These are phyloP conservation scores for Oncorhynchus keta DNA, from an alignment of 2,113 vertebrate species.

Conservation along the genomic window DNA sequence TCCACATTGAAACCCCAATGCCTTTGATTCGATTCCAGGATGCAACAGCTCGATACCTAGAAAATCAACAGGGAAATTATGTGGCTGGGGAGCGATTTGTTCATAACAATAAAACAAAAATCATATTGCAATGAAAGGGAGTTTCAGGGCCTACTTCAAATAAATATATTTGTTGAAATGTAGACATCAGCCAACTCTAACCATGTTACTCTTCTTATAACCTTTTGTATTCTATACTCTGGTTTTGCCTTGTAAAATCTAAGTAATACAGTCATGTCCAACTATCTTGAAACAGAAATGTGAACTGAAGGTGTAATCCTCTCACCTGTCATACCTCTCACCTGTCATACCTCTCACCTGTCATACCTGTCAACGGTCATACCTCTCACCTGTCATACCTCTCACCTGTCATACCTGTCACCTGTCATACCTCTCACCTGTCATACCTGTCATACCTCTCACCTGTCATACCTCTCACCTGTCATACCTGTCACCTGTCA, in stretches of 20 bases:
- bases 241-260: background rate
- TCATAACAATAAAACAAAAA: conserved; percentile 33
- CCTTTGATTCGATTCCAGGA: conserved; percentile 90
- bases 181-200: conserved; percentile 34
- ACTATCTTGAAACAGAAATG: background rate
- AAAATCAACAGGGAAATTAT: conserved; percentile 50
- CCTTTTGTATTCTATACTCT: background rate
- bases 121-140: conserved; percentile 39
- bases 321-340: conserved; percentile 80
- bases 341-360: no score
- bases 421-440: no score
- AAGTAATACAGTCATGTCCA: background rate
- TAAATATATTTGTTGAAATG: conserved; percentile 45
- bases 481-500: no score
- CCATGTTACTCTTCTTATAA: background rate
- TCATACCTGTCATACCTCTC: no score
- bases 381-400: no score
- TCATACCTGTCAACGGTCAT: no score
- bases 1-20: conserved; percentile 83
- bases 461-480: no score
- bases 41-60: conserved; percentile 87
- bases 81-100: conserved; percentile 42
- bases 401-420: no score
- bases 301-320: background rate
- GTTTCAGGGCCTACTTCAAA: conserved; percentile 53